These are phyloP conservation scores for Gobio occitaniae DNA, from an alignment of 2,797 vertebrate species.

Conservation along the genomic window DNA sequence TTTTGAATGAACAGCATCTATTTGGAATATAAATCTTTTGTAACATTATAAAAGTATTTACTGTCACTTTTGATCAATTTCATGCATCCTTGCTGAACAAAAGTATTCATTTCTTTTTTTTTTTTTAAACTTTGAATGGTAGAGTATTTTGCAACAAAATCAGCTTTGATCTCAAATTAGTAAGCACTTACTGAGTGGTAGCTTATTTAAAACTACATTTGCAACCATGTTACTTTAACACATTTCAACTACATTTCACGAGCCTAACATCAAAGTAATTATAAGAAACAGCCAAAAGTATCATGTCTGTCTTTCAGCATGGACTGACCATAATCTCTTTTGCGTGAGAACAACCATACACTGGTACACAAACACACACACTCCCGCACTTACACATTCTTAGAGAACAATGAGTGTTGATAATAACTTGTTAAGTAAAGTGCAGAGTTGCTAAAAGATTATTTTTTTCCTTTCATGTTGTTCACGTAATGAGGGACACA, in stretches of 20 bases:
- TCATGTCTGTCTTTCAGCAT: neutral
- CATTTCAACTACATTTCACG: neutral
- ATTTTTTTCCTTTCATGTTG: neutral
- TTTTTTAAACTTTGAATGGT: neutral
- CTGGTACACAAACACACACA: conserved; percentile 4
- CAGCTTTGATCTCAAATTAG: neutral
- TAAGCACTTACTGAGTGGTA: neutral
- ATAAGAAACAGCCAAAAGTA: neutral
- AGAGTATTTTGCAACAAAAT: neutral
- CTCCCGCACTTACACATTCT: neutral
- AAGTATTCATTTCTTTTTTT: neutral
- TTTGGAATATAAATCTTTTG: neutral
- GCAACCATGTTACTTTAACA: neutral
- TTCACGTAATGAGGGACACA: neutral
- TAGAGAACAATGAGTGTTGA: conserved; percentile 26
- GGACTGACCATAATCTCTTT: neutral
- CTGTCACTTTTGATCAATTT: neutral
- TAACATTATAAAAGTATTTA: neutral
- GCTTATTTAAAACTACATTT: neutral
- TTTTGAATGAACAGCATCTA: no score
- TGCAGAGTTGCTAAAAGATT: neutral
- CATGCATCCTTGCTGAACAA: neutral
- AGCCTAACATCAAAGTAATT: neutral
- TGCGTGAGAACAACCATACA: neutral
- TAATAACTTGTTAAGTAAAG: conserved; percentile 1